Base-by-base conservation (phyloP, 2,888 invertebrate genomes). In the Euplexia lucipara region DNA sequence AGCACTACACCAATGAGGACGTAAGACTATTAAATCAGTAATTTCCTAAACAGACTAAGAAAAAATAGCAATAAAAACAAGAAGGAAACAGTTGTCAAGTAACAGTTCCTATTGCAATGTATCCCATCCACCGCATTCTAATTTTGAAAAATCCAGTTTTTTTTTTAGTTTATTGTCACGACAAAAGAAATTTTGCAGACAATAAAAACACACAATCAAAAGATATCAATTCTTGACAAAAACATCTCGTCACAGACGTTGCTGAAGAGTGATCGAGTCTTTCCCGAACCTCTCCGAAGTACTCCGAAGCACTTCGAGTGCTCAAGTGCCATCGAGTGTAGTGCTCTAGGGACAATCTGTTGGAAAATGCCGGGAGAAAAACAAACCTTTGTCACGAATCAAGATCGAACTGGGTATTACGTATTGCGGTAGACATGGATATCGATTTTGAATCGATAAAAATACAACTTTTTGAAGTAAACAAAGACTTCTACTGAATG, bases 281-380 rank as follows among this genome's bases (percentile, higher is more conserved):
- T 81, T 79, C 74, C 67, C 81, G 77, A 81, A 70, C 65, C 49
- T 72, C 54, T 71, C 62, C 65, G 77, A 78, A 56, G 62, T 39
- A 45, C 47, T 72, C 78, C 76, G 80, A 83, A 81, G 77, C 77
- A 35, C 41, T 75, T 83, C 57, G 72, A 86, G 85, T 18, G 49
- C 70, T 64, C 65, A 62, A 72, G 71, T 14, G 35, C 77, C 82
- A 80, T 87, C 86, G 75, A 82, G 80, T 71, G 75, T 72, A 79
- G 78, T 37, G 67, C 84, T 81, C 88, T 81, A 60, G 79, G 82
- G 82, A 88, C 79, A 84, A 89, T 89, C 90, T 88, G 89, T 86
- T 73, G 88, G 92, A 89, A 91, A 91, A 89, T 88, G 86, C 90
- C 86, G 84, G 89, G 91, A 90, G 91, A 90, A 90, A 91, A 92